Evolutionary conservation across 1,140 invertebrate species (phyloP), one percentile per base, ranked within the genome.

Genomic region (Archivesica marissinica): DNA sequence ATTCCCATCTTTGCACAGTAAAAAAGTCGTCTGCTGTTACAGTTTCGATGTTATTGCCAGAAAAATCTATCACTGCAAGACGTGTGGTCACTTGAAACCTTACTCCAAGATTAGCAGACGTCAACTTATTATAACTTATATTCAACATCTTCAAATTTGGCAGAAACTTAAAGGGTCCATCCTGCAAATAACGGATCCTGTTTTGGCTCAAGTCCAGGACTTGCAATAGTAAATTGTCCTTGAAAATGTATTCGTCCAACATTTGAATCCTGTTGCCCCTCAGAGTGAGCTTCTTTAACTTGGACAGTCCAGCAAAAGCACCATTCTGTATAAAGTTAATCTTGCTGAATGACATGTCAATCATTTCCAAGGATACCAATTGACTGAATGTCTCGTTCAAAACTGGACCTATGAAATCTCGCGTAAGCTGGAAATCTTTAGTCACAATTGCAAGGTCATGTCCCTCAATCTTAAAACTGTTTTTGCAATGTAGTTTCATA

Each of bases 251-350:
- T 41, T 84, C 52, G 47, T 84, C 81, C 15, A 84, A 28, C 38
- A 84, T 35, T n/a, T 75, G 39, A 64, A 84, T 64, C 30, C 23
- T 44, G 59, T 84, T 84, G 13, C 72, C 72, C 20, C 38, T 35
- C 17, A 84, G 30, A 44, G 59, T 33, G 3, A 84, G 59, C 30
- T 38, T 33, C 56, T 66, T 75, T 30, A 84, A 56, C 28, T 61
- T 44, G 28, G 30, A n/a, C 17, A 84, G 72, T 25, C 81, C 70
- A 6, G 25, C 38, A 64, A 84, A 84, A 3, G 38, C 81, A 23
- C 81, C 81, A 50, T 50, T 76, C 39, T 84, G 81, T 25, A 84
- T 50, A 47, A 47, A 84, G 54, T 52, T 84, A 38, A 84, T 59
- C n/a, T 33, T 41, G 28, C 56, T 64, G 38, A 76, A n/a, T 13